These are phyloP conservation scores for Sciaenops ocellatus DNA, from an alignment of 2,797 vertebrate genomes.

Conservation along the genomic window DNA sequence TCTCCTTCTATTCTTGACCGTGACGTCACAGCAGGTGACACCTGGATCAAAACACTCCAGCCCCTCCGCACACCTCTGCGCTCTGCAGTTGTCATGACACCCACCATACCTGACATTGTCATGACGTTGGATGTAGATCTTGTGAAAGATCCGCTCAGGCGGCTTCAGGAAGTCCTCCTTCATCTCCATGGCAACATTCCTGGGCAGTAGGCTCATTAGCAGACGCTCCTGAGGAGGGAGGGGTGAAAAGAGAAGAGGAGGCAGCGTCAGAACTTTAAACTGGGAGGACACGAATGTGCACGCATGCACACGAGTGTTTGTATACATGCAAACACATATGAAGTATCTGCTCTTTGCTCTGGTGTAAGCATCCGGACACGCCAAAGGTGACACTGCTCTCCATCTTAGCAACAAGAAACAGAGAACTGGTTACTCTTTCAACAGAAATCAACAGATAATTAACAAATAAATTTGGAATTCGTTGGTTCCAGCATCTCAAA, in stretches of 20 bases:
- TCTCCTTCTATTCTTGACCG: conserved; percentile 65
- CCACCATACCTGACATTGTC: conserved; percentile 94
- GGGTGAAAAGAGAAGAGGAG: conserved; percentile 33
- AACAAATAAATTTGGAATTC: neutral
- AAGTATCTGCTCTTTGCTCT: neutral
- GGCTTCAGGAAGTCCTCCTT: conserved; percentile 98
- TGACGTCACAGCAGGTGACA: conserved; percentile 65
- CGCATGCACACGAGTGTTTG: neutral
- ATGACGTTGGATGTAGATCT: conserved; percentile 98
- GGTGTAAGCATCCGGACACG: neutral
- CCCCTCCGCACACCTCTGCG: conserved; percentile 9
- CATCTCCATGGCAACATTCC: conserved; percentile 99
- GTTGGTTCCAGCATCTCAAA: neutral
- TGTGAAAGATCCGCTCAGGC: conserved; percentile 97
- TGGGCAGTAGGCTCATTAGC: conserved; percentile 95
- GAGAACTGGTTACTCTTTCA: neutral
- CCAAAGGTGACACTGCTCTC: neutral
- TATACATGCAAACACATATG: neutral
- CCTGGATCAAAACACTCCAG: conserved; percentile 61
- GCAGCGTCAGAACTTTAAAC: conserved; percentile 45
- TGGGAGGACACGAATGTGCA: neutral
- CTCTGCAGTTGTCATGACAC: conserved; percentile 75
- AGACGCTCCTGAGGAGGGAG: conserved; percentile 89
- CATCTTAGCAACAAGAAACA: neutral
- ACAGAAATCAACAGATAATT: neutral